Conservation (phyloP, 2,888 invertebrate genomes). For the Melanostoma mellinum region DNA sequence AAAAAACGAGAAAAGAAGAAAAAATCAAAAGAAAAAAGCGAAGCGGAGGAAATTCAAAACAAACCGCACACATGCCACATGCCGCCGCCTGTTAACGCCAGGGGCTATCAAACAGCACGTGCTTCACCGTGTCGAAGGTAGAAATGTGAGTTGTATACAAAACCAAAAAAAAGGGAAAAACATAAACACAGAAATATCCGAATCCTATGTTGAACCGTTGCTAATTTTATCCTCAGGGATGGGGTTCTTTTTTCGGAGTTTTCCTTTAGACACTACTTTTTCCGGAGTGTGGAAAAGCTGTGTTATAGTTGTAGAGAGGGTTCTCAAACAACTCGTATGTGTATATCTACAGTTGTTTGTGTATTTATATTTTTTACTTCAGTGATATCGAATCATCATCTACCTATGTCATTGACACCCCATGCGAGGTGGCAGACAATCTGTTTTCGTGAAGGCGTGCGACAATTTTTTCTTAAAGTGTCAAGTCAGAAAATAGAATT, state of each 20-base stretch:
- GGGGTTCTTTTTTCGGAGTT: constrained; percentile 9
- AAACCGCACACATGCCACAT: constrained; percentile 61
- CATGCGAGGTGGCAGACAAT: too few relatives aligned
- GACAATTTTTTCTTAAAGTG: too few relatives aligned
- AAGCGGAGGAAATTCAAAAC: constrained; percentile 46
- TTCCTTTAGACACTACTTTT: too few relatives aligned
- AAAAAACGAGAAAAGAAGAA: not conserved
- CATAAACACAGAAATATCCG: not conserved
- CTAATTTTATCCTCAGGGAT: constrained; percentile 63
- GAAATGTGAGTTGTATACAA: constrained; percentile 35
- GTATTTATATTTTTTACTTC: too few relatives aligned
- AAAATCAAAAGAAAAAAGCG: not conserved
- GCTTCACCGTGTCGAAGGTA: constrained; percentile 48
- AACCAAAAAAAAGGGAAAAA: constrained; percentile 16
- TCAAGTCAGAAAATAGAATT: too few relatives aligned
- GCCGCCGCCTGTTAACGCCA: constrained; percentile 58
- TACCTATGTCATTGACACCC: too few relatives aligned
- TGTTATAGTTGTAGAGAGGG: too few relatives aligned
- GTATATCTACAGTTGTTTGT: too few relatives aligned
- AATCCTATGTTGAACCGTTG: constrained; percentile 27
- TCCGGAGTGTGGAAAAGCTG: too few relatives aligned
- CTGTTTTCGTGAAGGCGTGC: too few relatives aligned
- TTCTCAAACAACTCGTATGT: too few relatives aligned
- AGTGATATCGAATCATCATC: too few relatives aligned
- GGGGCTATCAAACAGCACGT: constrained; percentile 59